A percentile compares a stretch with the other conserved stretches of the same genome.
These are phyloP conservation scores for Falco novaeseelandiae DNA, from an alignment of 2,797 vertebrate genomes.

Conservation along the genomic window DNA sequence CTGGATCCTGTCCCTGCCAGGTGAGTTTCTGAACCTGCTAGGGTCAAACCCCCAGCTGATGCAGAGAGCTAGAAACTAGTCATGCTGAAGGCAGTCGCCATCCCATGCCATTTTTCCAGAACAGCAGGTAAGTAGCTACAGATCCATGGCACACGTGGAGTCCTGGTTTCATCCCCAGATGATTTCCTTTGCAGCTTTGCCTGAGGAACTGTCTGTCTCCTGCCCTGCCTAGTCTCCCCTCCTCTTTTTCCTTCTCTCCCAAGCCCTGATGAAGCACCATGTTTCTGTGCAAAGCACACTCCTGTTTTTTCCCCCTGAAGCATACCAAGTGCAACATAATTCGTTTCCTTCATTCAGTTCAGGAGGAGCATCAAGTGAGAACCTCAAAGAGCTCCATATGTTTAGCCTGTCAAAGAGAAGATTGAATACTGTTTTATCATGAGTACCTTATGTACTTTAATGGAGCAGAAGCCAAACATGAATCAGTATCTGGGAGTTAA, in stretches of 20 bases:
- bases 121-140: not conserved
- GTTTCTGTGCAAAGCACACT: not conserved
- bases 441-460: slow-evolving; percentile 5
- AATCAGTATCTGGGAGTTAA: slow-evolving; percentile 20
- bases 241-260: not conserved
- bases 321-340: not conserved
- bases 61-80: not conserved
- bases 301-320: not conserved
- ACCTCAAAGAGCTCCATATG: slow-evolving; percentile 23
- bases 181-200: not conserved
- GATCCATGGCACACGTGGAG: not conserved
- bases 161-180: not conserved
- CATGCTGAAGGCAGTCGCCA: not conserved
- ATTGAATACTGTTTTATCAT: not conserved
- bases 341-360: not conserved
- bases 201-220: not conserved
- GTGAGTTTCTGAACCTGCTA: not conserved
- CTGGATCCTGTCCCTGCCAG: not conserved
- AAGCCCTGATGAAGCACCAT: not conserved
- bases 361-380: not conserved
- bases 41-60: not conserved
- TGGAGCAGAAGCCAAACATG: not conserved
- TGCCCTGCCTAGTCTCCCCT: not conserved
- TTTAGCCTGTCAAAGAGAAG: slow-evolving; percentile 21
- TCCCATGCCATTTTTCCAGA: not conserved